phyloP scores from a whole-genome alignment of 2,888 invertebrate genomes.

The Leucozona laternaria region DNA sequence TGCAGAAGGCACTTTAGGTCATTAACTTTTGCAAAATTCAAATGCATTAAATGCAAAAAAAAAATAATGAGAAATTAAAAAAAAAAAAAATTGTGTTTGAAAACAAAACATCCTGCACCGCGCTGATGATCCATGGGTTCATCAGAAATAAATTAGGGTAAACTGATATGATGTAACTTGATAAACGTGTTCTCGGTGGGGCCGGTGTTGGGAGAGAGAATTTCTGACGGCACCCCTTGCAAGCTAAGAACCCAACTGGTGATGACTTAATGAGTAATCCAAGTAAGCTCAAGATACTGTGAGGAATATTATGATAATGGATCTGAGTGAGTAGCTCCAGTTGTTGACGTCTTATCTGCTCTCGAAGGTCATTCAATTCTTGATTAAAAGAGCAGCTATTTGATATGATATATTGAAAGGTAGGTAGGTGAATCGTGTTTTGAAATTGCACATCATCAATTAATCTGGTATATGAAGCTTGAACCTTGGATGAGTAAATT shows the following conservation, averaged over 20 bases:
- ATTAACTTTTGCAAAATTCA: too few relatives aligned
- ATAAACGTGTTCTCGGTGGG: neutral
- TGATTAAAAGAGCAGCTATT: neutral
- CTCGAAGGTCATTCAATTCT: neutral
- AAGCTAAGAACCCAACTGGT: neutral
- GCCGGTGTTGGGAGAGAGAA: neutral
- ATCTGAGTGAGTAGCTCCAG: neutral
- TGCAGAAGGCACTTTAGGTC: too few relatives aligned
- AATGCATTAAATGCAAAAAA: too few relatives aligned
- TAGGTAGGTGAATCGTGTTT: neutral
- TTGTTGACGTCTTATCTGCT: neutral
- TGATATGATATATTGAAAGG: neutral
- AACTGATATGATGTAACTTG: neutral
- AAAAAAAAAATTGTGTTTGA: too few relatives aligned
- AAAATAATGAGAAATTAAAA: too few relatives aligned
- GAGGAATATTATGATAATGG: neutral
- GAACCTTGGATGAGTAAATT: neutral
- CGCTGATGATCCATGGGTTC: too few relatives aligned
- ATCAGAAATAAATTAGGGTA: neutral
- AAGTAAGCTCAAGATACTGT: neutral
- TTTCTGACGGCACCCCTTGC: neutral
- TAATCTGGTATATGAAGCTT: neutral
- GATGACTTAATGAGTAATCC: neutral
- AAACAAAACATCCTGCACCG: too few relatives aligned
- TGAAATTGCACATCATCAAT: neutral